Evolutionary conservation across 2,888 invertebrate genomes (phyloP).

Genomic region (Conistra vaccinii): DNA sequence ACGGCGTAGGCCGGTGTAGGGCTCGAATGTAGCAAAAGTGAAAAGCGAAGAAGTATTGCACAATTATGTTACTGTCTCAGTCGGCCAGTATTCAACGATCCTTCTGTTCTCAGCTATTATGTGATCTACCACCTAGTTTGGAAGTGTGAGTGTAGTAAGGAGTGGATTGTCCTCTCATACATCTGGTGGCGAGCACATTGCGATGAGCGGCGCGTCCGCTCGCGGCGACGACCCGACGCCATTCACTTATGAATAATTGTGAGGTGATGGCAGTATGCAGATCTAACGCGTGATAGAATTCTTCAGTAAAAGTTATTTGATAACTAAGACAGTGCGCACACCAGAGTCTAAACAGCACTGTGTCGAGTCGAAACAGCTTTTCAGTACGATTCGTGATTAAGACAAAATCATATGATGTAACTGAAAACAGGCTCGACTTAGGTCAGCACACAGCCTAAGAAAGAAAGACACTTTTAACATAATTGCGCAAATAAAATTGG

Average conservation of each 20-base stretch:
- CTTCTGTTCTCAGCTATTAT: background rate
- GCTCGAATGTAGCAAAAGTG: background rate
- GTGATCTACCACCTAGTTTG: background rate
- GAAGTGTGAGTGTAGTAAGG: slow-evolving; percentile 1
- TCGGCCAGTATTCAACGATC: background rate
- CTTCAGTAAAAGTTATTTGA: slow-evolving; percentile 4
- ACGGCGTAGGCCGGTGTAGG: slow-evolving; percentile 37
- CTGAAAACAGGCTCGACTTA: background rate
- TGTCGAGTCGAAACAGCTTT: background rate
- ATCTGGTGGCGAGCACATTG: slow-evolving; percentile 32
- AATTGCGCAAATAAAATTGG: background rate
- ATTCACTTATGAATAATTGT: slow-evolving; percentile 46
- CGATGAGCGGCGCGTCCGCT: slow-evolving; percentile 16
- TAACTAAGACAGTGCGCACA: background rate
- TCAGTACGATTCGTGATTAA: background rate
- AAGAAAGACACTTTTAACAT: background rate
- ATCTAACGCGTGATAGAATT: slow-evolving; percentile 20
- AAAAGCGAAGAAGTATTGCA: background rate
- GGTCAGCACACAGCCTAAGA: background rate
- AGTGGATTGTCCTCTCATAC: slow-evolving; percentile 6
- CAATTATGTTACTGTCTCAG: background rate
- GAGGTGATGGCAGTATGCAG: slow-evolving; percentile 23
- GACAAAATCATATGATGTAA: background rate
- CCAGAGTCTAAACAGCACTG: background rate
- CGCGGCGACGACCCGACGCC: slow-evolving; percentile 46